Evolutionary conservation across 2,888 invertebrate species (phyloP).

Genomic region (Carterocephalus palaemon): DNA sequence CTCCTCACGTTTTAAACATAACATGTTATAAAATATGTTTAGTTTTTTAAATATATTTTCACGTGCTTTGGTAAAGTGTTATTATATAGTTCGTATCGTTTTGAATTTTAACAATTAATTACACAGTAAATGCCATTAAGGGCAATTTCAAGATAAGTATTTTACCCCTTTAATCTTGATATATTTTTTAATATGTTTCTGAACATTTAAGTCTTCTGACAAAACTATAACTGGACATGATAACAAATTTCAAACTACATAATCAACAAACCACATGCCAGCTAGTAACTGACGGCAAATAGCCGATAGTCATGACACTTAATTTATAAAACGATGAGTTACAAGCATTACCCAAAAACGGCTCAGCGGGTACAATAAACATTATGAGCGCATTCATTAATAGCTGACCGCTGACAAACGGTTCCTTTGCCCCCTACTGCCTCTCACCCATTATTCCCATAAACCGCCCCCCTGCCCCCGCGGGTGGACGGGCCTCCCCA

Average conservation of each 20-base stretch:
- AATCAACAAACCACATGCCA: neutral
- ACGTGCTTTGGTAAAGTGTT: no score
- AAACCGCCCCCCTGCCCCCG: slow-evolving; percentile 46
- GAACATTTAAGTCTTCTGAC: no score
- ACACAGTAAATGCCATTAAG: no score
- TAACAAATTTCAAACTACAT: neutral
- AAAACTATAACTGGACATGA: no score
- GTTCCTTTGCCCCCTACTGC: slow-evolving; percentile 53
- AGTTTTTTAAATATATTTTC: no score
- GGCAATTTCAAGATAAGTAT: no score
- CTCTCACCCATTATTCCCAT: slow-evolving; percentile 54
- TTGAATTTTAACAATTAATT: no score
- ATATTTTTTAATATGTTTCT: no score
- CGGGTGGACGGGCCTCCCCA: slow-evolving; percentile 41
- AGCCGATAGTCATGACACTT: slow-evolving; percentile 43
- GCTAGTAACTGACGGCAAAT: slow-evolving; percentile 11
- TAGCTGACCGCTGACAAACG: slow-evolving; percentile 75
- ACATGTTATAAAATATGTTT: no score
- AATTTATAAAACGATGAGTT: slow-evolving; percentile 69
- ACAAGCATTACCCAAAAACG: slow-evolving; percentile 59
- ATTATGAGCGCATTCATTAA: slow-evolving; percentile 74
- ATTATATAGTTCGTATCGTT: no score
- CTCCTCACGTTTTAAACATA: no score
- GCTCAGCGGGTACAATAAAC: slow-evolving; percentile 72
- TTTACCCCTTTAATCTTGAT: no score